Percentiles rank a stretch among this genome's conserved stretches.
These are phyloP conservation scores for Mormyrus lacerda DNA, from an alignment of 2,113 vertebrate genomes.

Conservation along the genomic window DNA sequence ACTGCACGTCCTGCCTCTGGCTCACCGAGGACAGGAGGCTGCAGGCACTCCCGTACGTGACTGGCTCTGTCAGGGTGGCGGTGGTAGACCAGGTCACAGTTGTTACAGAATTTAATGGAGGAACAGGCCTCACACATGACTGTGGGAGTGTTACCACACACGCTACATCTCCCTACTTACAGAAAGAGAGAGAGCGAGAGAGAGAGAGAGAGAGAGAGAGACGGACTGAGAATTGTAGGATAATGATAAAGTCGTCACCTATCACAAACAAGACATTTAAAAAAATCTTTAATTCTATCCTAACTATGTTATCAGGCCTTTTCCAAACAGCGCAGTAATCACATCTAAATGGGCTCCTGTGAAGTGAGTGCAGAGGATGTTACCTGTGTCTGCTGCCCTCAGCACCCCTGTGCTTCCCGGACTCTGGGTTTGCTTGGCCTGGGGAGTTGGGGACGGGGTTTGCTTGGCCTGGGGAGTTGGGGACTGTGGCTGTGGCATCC, in stretches of 20 bases:
- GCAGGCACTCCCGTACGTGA: slow-evolving; percentile 47
- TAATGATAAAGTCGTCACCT: background rate
- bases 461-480: slow-evolving; percentile 20
- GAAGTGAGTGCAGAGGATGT: background rate
- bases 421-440: slow-evolving; percentile 1
- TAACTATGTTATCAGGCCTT: background rate
- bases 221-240: background rate
- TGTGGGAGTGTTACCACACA: slow-evolving; percentile 42
- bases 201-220: background rate
- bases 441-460: too few species aligned
- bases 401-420: background rate
- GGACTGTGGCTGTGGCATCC: background rate
- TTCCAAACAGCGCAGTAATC: background rate
- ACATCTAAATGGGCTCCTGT: background rate
- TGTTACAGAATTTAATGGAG: slow-evolving; percentile 41
- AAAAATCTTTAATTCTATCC: background rate
- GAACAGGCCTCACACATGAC: slow-evolving; percentile 45
- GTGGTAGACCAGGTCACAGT: slow-evolving; percentile 55
- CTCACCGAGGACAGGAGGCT: slow-evolving; percentile 19
- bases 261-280: background rate
- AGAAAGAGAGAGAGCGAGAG: background rate
- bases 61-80: slow-evolving; percentile 49
- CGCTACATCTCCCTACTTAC: slow-evolving; percentile 29
- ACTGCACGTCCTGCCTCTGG: background rate
- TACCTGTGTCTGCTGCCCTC: slow-evolving; percentile 14